Percentiles rank a stretch among this genome's conserved stretches.
phyloP scores from a whole-genome alignment of 1,140 invertebrate species.

The Drosophila baimaii region DNA sequence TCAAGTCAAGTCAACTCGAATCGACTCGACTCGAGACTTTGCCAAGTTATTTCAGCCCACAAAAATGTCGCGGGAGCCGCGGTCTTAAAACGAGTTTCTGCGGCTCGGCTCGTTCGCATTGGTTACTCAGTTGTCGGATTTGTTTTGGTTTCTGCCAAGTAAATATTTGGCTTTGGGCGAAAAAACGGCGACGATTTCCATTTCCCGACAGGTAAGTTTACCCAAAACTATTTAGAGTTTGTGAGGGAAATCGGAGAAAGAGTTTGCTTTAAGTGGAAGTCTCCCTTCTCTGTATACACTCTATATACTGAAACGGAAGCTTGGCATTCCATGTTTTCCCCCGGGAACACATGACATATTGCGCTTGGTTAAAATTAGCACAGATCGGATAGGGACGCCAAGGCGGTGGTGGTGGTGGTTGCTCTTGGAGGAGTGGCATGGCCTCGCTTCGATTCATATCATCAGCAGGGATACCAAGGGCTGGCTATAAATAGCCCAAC shows the following conservation, averaged over 20 bases:
- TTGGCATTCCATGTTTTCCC: slow-evolving; percentile 5
- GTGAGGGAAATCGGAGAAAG: slow-evolving; percentile 8
- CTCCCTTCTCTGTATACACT: background rate
- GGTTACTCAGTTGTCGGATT: slow-evolving; percentile 21
- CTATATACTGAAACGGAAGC: background rate
- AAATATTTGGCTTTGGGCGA: slow-evolving; percentile 61
- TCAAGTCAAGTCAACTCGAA: background rate
- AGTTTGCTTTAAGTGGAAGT: slow-evolving; percentile 6
- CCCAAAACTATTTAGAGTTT: slow-evolving; percentile 13
- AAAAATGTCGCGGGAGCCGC: slow-evolving; percentile 63
- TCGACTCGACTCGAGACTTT: slow-evolving; percentile 5
- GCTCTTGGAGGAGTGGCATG: slow-evolving; percentile 10
- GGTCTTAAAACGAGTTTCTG: slow-evolving; percentile 66
- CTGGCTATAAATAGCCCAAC: slow-evolving; percentile 4
- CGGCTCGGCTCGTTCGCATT: slow-evolving; percentile 11
- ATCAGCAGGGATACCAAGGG: slow-evolving; percentile 13
- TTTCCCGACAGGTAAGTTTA: slow-evolving; percentile 48
- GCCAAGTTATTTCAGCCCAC: slow-evolving; percentile 61
- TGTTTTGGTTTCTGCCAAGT: slow-evolving; percentile 48
- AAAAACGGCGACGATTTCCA: slow-evolving; percentile 47
- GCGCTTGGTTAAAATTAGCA: slow-evolving; percentile 10
- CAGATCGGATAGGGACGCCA: slow-evolving; percentile 1
- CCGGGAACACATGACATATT: background rate
- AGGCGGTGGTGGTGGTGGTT: slow-evolving; percentile 4
- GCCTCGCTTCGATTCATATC: slow-evolving; percentile 13